These are phyloP conservation scores for Albula goreensis DNA, from an alignment of 2,113 vertebrate genomes.

Conservation along the genomic window DNA sequence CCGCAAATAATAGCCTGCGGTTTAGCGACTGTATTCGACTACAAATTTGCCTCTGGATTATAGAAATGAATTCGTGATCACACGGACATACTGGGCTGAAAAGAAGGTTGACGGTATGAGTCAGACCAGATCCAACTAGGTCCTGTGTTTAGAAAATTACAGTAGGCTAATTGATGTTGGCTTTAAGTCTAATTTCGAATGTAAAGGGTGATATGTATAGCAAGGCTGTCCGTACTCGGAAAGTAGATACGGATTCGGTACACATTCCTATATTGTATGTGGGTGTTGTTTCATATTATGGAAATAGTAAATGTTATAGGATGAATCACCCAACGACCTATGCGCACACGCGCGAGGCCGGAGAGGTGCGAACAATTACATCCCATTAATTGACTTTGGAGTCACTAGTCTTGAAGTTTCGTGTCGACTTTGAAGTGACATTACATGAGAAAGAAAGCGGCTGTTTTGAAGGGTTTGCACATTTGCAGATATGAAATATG, in stretches of 20 bases:
- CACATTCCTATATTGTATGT: not conserved
- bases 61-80: slow-evolving; percentile 11
- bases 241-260: not conserved
- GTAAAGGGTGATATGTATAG: not conserved
- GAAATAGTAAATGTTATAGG: not conserved
- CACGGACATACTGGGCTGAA: slow-evolving; percentile 17
- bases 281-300: slow-evolving; percentile 4
- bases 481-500: not conserved
- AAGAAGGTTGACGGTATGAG: not conserved
- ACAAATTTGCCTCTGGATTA: not conserved
- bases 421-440: slow-evolving; percentile 5
- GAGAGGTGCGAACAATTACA: not conserved
- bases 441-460: not conserved
- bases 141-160: not conserved
- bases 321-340: not conserved
- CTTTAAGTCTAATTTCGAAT: not conserved
- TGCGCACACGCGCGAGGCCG: not conserved
- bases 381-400: not conserved
- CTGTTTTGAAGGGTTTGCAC: not conserved
- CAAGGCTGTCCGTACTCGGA: not conserved
- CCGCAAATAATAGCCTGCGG: not conserved
- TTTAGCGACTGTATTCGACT: slow-evolving; percentile 9
- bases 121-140: not conserved
- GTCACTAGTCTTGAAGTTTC: not conserved
- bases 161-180: not conserved